Evolutionary conservation across 2,797 vertebrate genomes (phyloP).

Genomic region (Acropternis orthonyx): DNA sequence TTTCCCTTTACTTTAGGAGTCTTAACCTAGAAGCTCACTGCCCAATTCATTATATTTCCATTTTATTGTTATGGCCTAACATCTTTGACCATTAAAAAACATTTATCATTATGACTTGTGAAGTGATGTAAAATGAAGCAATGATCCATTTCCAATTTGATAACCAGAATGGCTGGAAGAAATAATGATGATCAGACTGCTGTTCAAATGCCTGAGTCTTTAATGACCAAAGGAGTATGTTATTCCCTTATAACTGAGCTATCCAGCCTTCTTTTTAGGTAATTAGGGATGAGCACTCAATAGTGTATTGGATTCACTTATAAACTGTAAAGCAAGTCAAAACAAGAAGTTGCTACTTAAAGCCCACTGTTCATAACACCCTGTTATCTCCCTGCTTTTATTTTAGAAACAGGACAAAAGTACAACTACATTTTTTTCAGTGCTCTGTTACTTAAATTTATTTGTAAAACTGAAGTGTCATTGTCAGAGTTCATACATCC

Average conservation of each 20-base stretch:
- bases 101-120: slow-evolving; percentile 42
- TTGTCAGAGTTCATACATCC: neutral
- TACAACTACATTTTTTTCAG: neutral
- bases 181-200: neutral
- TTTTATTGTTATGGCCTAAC: neutral
- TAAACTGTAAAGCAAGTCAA: neutral
- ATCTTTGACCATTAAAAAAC: slow-evolving; percentile 28
- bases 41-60: neutral
- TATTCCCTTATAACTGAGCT: neutral
- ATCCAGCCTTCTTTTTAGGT: neutral
- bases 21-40: neutral
- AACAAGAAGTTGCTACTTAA: neutral
- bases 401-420: neutral
- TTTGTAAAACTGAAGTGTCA: neutral
- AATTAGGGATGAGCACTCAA: neutral
- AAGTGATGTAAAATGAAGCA: slow-evolving; percentile 30
- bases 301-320: neutral
- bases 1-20: neutral
- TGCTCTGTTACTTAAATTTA: neutral
- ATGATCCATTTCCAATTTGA: slow-evolving; percentile 26
- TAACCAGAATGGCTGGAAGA: neutral
- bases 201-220: neutral
- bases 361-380: neutral
- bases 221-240: neutral
- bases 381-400: neutral